These are phyloP conservation scores for Cryptocheilus praepositus DNA, from an alignment of 2,888 invertebrate species.

Conservation along the genomic window DNA sequence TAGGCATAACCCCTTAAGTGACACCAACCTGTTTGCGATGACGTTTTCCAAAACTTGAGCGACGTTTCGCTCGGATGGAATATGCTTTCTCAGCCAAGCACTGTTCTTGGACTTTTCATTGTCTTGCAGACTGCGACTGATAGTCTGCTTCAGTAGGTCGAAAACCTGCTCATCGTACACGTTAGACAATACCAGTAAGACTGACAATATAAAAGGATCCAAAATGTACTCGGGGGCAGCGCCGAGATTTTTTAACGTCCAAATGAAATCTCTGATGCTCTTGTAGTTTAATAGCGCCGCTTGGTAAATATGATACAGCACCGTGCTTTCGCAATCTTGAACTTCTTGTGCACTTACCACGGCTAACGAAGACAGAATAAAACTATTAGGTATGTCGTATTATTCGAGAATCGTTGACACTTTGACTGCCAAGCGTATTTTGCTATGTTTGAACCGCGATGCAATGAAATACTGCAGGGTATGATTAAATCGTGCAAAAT, in stretches of 20 bases:
- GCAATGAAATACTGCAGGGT: no score
- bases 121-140: slow-evolving; percentile 73
- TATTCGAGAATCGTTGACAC: slow-evolving; percentile 6
- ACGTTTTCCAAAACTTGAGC: slow-evolving; percentile 74
- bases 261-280: slow-evolving; percentile 75
- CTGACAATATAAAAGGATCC: slow-evolving; percentile 80
- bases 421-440: no score
- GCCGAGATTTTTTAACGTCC: slow-evolving; percentile 75
- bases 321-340: slow-evolving; percentile 79
- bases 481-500: no score
- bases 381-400: slow-evolving; percentile 12
- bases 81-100: slow-evolving; percentile 78
- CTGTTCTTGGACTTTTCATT: slow-evolving; percentile 74
- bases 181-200: slow-evolving; percentile 77
- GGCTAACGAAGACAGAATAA: slow-evolving; percentile 27
- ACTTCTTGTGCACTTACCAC: slow-evolving; percentile 72
- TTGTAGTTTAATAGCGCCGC: slow-evolving; percentile 73
- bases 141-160: slow-evolving; percentile 67
- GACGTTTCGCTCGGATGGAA: slow-evolving; percentile 68
- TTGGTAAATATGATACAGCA: slow-evolving; percentile 78
- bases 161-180: slow-evolving; percentile 76
- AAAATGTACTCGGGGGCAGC: slow-evolving; percentile 79
- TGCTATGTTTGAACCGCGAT: no score
- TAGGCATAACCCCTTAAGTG: slow-evolving; percentile 57
- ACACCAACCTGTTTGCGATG: slow-evolving; percentile 76